Evolutionary conservation across 1,140 invertebrate species (phyloP), one percentile per base, ranked within the genome.

Genomic region (Ericerus pela): DNA sequence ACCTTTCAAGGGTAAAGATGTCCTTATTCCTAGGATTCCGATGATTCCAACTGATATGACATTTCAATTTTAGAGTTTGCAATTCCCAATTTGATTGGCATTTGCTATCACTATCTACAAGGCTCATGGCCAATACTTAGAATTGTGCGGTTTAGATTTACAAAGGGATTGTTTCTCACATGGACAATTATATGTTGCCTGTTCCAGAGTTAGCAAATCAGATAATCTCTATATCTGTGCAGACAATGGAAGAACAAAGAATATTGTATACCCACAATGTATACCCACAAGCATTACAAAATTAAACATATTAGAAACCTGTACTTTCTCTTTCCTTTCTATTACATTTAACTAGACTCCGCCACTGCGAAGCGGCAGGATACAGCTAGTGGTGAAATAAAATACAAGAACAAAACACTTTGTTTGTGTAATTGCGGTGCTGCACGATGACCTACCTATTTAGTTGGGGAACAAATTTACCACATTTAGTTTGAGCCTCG

Each of bases 41-140:
- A 61, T 71, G 55, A 69, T 65, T 59, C 64, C 64, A 43, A 67
- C 60, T 22, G 65, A 69, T 57, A 20, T 66, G 29, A 67, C 69
- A 53, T 70, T 72, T 60, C 51, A 63, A 31, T 68, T 76, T 57
- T 69, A 70, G 63, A 43, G 74, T 43, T 26, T 71, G 0, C 73
- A 78, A 59, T 76, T 77, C 67, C 71, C 73, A 20, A 33, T 79
- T 0, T 61, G 67, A 57, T 54, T 72, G 1, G 61, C 64, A 2
- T 77, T 75, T 64, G 69, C 72, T 20, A 74, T 76, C 65, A 73
- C 74, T 0, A 73, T 78, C 3, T 76, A 77, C 62, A 77, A 77
- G 65, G 59, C 71, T 4, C 75, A 79, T 65, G 73, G 75, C 12
- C 73, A 76, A 63, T 64, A 65, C 18, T 62, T 66, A 59, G 54